phyloP scores from a whole-genome alignment of 1,140 invertebrate species.

The Hylaeus volcanicus region DNA sequence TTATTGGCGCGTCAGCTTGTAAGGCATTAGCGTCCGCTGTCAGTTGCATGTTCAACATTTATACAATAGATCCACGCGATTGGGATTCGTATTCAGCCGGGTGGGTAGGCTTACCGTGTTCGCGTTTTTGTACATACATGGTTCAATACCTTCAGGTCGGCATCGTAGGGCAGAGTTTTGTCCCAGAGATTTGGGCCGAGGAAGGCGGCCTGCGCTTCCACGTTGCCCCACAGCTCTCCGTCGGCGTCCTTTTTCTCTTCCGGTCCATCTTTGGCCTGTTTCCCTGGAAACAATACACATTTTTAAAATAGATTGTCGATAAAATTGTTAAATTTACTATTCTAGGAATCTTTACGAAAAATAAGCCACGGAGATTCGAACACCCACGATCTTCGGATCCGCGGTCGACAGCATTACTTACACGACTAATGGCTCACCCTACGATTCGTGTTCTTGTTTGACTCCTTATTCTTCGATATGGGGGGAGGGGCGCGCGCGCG shows the following conservation, averaged over 20 bases:
- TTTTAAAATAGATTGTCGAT: not conserved
- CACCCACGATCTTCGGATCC: too few species aligned
- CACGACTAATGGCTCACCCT: too few species aligned
- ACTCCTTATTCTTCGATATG: too few species aligned
- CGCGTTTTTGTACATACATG: conserved; percentile 80
- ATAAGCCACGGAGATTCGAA: not conserved
- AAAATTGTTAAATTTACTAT: too few species aligned
- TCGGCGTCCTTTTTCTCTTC: conserved; percentile 92
- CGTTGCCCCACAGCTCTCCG: conserved; percentile 90
- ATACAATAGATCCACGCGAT: not conserved
- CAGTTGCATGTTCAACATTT: not conserved
- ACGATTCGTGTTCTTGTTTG: too few species aligned
- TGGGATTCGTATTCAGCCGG: conserved; percentile 42
- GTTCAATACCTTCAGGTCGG: conserved; percentile 94
- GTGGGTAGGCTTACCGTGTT: conserved; percentile 75
- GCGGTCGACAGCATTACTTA: too few species aligned
- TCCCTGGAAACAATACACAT: conserved; percentile 67
- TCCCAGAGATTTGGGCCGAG: conserved; percentile 97
- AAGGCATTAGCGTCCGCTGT: too few species aligned
- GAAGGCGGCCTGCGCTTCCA: conserved; percentile 95
- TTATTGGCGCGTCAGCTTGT: too few species aligned
- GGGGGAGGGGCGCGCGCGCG: too few species aligned
- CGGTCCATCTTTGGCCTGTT: conserved; percentile 80
- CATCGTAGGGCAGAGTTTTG: conserved; percentile 93
- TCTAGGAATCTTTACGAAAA: too few species aligned